A percentile compares a stretch with the other conserved stretches of the same genome.
phyloP scores from a whole-genome alignment of 2,113 vertebrate species.

The Hydrolagus affinis region DNA sequence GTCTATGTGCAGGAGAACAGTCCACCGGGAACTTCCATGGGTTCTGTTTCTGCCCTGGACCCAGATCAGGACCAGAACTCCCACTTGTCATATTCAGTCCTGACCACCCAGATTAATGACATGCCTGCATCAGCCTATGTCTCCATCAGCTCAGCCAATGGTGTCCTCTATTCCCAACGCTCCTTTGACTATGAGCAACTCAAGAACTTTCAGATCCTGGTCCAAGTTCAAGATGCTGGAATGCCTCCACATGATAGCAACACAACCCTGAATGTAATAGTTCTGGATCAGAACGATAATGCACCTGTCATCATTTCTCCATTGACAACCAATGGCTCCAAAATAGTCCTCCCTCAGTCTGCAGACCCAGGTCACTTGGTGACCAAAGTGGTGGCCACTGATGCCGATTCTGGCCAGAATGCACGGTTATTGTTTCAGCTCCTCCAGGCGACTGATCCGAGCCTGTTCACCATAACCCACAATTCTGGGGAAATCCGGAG shows the following conservation, averaged over 20 bases:
- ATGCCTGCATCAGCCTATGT: conserved; percentile 52
- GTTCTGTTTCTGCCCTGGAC: conserved; percentile 60
- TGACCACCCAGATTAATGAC: conserved; percentile 50
- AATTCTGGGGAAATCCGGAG: conserved; percentile 61
- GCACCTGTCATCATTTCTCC: conserved; percentile 61
- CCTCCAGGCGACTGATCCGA: conserved; percentile 52
- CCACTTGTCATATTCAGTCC: conserved; percentile 56
- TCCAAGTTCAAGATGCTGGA: conserved; percentile 68
- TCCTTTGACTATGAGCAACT: conserved; percentile 72
- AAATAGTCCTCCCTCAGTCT: conserved; percentile 52
- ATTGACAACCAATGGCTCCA: conserved; percentile 47
- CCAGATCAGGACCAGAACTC: conserved; percentile 61
- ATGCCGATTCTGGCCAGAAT: conserved; percentile 60
- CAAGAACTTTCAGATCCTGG: conserved; percentile 59
- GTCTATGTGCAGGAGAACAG: conserved; percentile 68
- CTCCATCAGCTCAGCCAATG: conserved; percentile 58
- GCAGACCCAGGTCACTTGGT: conserved; percentile 58
- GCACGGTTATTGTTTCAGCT: conserved; percentile 59
- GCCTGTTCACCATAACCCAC: conserved; percentile 59
- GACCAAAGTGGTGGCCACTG: conserved; percentile 66
- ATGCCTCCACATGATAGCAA: conserved; percentile 59
- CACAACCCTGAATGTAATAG: conserved; percentile 59
- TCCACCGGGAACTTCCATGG: conserved; percentile 54
- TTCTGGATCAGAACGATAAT: conserved; percentile 72
- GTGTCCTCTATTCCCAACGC: conserved; percentile 58